Evolutionary conservation across 1,140 invertebrate genomes (phyloP), one percentile per base, ranked within the genome.

Genomic region (Thaumatotibia leucotreta): DNA sequence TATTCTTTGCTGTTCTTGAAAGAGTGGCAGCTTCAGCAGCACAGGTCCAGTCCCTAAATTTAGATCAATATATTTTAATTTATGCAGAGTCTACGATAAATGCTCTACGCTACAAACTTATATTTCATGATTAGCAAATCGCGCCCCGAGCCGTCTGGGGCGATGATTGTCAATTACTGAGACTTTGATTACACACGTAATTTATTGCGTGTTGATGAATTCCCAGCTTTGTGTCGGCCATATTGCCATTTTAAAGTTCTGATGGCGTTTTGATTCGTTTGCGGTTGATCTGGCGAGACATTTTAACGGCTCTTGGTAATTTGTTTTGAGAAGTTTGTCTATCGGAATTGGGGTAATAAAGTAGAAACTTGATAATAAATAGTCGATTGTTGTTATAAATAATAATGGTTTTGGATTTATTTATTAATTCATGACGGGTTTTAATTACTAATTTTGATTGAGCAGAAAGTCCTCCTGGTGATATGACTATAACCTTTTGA

Each of bases 161-260:
- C 52, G 52, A 58, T 58, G 52, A 58, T 58, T 58, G 52, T 14
- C 52, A 58, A 58, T 58, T 27, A 58, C 52, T 58, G 11, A 2
- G n/a, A 58, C 14, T 58, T 58, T 58, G 52, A 58, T 58, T 58
- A 58, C 52, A 58, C 29, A 58, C 52, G 52, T 58, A 58, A 58
- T 58, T 58, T 58, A 58, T 58, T 58, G 27, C n/a, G 14, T 58
- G 50, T 54, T 54, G 23, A 54, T 54, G 52, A 58, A 58, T 58
- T 24, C 29, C 29, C 23, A 54, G 50, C 50, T 58, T 58, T 58
- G 52, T 58, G 29, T 58, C 17, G n/a, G 39, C 3, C n/a, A 31
- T 58, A 58, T 29, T 58, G 22, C 24, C 23, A 58, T 27, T 58
- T 58, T 23, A 52, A 50, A 27, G 14, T 52, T n/a, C 4, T 14